A percentile compares a stretch with the other conserved stretches of the same genome.
Evolutionary conservation across 1,140 invertebrate species (phyloP).

Genomic region (Bathynomus jamesi): DNA sequence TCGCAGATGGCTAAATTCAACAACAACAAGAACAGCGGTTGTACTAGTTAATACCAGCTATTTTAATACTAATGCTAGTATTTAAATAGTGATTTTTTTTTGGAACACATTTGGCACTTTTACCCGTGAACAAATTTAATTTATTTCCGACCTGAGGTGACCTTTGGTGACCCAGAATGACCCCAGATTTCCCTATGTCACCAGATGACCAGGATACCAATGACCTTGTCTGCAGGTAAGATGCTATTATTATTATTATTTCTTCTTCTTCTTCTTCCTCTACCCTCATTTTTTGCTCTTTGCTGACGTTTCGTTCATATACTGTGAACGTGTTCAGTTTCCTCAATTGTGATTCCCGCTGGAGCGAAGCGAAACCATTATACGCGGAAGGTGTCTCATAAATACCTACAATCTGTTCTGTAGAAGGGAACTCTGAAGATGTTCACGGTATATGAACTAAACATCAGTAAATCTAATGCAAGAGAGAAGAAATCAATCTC

Average conservation of each 20-base stretch:
- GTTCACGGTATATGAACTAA: too few relatives aligned
- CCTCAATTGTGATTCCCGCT: too few relatives aligned
- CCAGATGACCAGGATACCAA: neutral
- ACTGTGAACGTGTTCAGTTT: too few relatives aligned
- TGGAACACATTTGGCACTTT: neutral
- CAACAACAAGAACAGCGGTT: neutral
- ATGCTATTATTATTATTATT: neutral
- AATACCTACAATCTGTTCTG: too few relatives aligned
- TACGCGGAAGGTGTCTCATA: too few relatives aligned
- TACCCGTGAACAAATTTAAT: neutral
- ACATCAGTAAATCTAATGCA: too few relatives aligned
- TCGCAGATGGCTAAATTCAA: neutral
- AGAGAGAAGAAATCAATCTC: too few relatives aligned
- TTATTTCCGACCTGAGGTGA: neutral
- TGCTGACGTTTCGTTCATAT: too few relatives aligned
- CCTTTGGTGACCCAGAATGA: neutral
- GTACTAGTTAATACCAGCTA: neutral
- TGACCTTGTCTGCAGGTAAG: neutral
- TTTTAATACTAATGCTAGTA: neutral
- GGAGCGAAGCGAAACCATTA: too few relatives aligned
- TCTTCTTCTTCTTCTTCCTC: too few relatives aligned
- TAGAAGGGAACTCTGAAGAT: too few relatives aligned
- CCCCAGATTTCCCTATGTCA: neutral
- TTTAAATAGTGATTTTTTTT: neutral
- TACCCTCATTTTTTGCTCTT: too few relatives aligned